These are phyloP conservation scores for Petrocephalus microphthalmus DNA, from an alignment of 2,113 vertebrate genomes.

Conservation along the genomic window DNA sequence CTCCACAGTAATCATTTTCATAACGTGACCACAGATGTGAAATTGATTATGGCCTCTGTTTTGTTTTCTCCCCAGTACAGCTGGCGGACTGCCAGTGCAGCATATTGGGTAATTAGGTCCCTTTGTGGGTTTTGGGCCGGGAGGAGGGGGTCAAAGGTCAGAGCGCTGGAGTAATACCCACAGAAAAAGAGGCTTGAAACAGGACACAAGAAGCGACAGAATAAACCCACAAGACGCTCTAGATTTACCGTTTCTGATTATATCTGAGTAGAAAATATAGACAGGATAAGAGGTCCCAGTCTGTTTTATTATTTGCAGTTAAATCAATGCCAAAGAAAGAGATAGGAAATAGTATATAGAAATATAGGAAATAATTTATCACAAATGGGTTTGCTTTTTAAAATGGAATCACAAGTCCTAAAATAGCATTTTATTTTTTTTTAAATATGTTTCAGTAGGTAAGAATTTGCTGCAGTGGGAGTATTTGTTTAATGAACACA, in stretches of 20 bases:
- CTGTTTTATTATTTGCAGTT: constrained; percentile 17
- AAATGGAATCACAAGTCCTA: neutral
- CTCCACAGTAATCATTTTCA: constrained; percentile 4
- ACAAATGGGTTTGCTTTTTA: constrained; percentile 13
- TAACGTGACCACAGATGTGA: constrained; percentile 15
- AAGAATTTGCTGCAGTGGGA: neutral
- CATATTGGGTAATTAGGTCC: constrained; percentile 4
- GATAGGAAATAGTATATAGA: neutral
- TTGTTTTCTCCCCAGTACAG: constrained; percentile 8
- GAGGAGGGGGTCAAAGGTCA: constrained; percentile 7
- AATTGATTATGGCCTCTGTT: constrained; percentile 12
- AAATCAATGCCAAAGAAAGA: constrained; percentile 16
- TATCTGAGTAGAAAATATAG: constrained; percentile 20
- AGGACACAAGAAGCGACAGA: constrained; percentile 6
- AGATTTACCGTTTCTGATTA: constrained; percentile 3
- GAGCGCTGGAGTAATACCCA: neutral
- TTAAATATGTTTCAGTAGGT: neutral
- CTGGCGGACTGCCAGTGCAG: constrained; percentile 2
- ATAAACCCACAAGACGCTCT: neutral
- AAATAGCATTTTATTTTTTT: neutral
- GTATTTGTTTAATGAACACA: neutral
- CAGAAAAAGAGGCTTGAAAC: neutral
- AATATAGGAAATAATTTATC: constrained; percentile 21
- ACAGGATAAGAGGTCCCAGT: neutral
- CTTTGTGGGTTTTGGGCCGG: neutral